phyloP scores from a whole-genome alignment of 2,888 invertebrate species.

The Entomobrya proxima region DNA sequence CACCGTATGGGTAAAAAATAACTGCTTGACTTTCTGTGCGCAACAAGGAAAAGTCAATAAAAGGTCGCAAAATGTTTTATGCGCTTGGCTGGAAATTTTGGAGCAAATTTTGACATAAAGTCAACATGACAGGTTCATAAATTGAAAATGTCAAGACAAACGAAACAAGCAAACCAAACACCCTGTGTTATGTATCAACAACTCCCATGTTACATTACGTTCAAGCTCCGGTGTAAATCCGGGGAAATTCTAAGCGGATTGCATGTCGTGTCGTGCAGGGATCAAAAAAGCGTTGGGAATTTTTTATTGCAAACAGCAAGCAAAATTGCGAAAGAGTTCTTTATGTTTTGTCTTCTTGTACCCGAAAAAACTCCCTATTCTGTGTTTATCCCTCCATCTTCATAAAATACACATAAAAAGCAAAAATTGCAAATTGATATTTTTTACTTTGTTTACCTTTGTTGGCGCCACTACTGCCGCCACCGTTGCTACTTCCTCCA shows the following conservation, averaged over 20 bases:
- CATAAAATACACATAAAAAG: background rate
- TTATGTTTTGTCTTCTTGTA: background rate
- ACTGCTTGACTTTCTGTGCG: background rate
- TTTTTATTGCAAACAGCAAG: background rate
- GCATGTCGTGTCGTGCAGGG: conserved; percentile 15
- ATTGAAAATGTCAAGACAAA: background rate
- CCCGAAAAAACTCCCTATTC: background rate
- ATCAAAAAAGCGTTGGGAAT: background rate
- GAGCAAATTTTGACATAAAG: background rate
- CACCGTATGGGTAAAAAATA: background rate
- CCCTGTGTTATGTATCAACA: background rate
- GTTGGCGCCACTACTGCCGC: background rate
- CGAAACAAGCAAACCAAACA: background rate
- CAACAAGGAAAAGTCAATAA: background rate
- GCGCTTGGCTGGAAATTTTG: too few species aligned
- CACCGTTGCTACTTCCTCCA: conserved; percentile 10
- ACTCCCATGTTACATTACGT: background rate
- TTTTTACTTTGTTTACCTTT: background rate
- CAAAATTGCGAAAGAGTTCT: background rate
- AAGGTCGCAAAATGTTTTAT: too few species aligned
- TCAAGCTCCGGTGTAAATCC: background rate
- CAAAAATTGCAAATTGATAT: background rate
- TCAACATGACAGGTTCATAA: background rate
- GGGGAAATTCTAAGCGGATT: conserved; percentile 15
- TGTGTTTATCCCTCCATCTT: too few species aligned